phyloP scores from a whole-genome alignment of 2,888 invertebrate genomes.

The Hoplodrina ambigua region DNA sequence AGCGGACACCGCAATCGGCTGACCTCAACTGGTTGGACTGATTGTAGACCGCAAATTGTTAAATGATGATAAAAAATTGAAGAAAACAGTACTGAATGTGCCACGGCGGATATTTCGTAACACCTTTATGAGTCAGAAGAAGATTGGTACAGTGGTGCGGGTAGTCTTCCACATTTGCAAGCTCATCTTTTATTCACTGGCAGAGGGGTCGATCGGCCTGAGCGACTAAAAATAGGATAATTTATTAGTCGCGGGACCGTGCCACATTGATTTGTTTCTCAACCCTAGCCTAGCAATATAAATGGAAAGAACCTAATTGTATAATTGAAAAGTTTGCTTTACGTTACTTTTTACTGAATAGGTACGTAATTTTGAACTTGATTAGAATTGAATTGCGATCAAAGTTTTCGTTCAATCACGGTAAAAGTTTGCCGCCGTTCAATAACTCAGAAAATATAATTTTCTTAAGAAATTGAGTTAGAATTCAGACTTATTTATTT shows the following conservation, averaged over 20 bases:
- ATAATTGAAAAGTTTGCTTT: conserved; percentile 27
- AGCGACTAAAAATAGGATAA: conserved; percentile 69
- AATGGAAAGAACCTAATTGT: conserved; percentile 47
- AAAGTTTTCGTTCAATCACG: conserved; percentile 18
- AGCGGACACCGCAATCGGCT: conserved; percentile 18
- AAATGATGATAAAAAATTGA: conserved; percentile 7
- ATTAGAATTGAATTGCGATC: conserved; percentile 21
- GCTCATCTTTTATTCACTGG: conserved; percentile 77
- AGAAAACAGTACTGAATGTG: conserved; percentile 4
- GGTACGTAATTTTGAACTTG: conserved; percentile 17
- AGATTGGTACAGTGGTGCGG: conserved; percentile 27
- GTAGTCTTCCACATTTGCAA: conserved; percentile 68
- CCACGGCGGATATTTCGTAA: conserved; percentile 15
- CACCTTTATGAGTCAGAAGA: conserved; percentile 29
- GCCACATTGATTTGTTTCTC: conserved; percentile 55
- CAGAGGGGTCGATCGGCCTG: conserved; percentile 63
- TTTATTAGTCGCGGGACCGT: conserved; percentile 67
- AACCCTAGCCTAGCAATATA: conserved; percentile 56
- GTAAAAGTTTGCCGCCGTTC: not conserved
- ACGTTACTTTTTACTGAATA: conserved; percentile 14
- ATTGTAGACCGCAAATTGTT: conserved; percentile 23
- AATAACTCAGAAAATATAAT: conserved; percentile 21
- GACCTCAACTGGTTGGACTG: conserved; percentile 33
- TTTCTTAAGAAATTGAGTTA: not conserved
- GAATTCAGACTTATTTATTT: not conserved